Base-by-base conservation (phyloP, 2,797 vertebrate genomes). In the Todus mexicanus region DNA sequence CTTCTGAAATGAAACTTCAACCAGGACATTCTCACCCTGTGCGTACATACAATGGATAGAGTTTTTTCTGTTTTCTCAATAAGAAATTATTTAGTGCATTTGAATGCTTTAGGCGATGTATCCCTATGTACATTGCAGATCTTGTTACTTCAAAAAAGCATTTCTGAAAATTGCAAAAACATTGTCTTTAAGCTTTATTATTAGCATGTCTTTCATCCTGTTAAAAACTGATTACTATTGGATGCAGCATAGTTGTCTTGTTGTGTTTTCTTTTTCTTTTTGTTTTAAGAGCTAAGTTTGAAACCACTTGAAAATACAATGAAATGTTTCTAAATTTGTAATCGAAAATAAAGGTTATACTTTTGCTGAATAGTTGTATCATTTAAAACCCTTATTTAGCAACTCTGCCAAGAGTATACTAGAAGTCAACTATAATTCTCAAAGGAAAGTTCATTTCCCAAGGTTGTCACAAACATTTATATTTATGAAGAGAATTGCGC, bases 381-480 rank as follows among this genome's bases (percentile, higher is more conserved):
- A 50, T 92, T 83, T 93, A 70, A 81, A 90, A 63, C 3, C 23
- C 29, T 89, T 93, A 47, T 73, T 90, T 89, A 90, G 17, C 38
- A 68, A 60, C n/a, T 93, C 50, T 90, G 64, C 45, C 71, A 91
- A 90, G 54, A 65, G 9, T 68, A 47, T 45, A 35, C 18, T 71
- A 64, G 66, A 80, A 89, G 31, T 65, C 51, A 87, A 40, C 2
- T 33, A 29, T 50, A 90, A 94, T 82, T 91, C 66, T 63, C 33
- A 70, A 88, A 76, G 53, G 77, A 82, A 84, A 54, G 42, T 33
- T 77, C 79, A 79, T 94, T 96, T 94, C 40, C 60, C 40, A 66
- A 48, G 73, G 25, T 50, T 90, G 48, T 82, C 78, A 71, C 31
- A 85, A 94, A 66, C 16, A 70, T 84, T 89, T 93, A 56, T 65